phyloP scores from a whole-genome alignment of 2,888 invertebrate species.

The Euzetes globulus region DNA sequence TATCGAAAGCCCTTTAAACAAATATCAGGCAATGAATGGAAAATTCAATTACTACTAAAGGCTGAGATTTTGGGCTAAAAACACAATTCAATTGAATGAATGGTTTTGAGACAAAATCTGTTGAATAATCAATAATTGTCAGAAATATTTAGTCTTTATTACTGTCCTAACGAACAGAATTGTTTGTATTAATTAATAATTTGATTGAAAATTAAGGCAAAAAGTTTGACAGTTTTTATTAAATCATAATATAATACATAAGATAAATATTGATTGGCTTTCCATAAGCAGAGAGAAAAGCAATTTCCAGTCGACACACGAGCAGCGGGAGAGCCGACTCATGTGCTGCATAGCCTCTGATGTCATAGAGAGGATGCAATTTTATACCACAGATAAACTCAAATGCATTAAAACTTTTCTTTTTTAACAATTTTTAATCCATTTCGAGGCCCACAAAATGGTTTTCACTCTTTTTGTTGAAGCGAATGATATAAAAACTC shows the following conservation, averaged over 20 bases:
- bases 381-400: constrained; percentile 11
- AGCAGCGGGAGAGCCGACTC: constrained; percentile 1
- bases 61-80: no score
- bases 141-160: no score
- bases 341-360: not conserved
- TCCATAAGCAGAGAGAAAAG: constrained; percentile 1
- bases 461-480: not conserved
- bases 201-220: not conserved
- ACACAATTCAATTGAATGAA: no score
- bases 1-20: no score
- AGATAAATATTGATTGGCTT: constrained; percentile 14
- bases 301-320: not conserved
- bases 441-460: not conserved
- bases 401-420: not conserved
- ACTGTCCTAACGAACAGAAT: not conserved
- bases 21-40: no score
- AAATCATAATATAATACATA: constrained; percentile 4
- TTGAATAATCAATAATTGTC: no score
- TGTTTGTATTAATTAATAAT: not conserved
- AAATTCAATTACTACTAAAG: no score
- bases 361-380: not conserved
- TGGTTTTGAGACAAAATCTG: no score
- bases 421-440: constrained; percentile 16
- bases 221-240: not conserved
- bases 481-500: not conserved